Percentiles rank a stretch among this genome's conserved stretches.
These are phyloP conservation scores for Ginglymostoma cirratum DNA, from an alignment of 2,113 vertebrate genomes.

Conservation along the genomic window DNA sequence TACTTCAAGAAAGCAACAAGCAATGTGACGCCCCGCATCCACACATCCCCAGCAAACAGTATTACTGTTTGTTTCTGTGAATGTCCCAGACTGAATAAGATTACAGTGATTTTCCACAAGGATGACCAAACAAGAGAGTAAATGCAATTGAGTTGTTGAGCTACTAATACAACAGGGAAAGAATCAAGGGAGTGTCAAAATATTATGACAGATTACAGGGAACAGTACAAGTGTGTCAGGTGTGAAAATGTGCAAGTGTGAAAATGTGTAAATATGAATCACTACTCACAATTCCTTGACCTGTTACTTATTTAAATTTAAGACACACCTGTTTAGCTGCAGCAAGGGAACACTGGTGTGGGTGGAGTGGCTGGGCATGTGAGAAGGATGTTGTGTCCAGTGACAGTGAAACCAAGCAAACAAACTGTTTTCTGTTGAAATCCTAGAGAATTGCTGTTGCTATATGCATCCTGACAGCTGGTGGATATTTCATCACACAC, in stretches of 20 bases:
- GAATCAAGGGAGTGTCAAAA: neutral
- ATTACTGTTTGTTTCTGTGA: neutral
- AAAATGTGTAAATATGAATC: neutral
- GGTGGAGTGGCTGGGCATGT: no score
- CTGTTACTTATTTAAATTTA: neutral
- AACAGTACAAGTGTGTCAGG: neutral
- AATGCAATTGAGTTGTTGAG: neutral
- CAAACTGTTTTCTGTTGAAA: neutral
- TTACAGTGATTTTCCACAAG: neutral
- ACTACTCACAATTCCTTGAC: neutral
- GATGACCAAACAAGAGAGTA: neutral
- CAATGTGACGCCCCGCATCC: neutral
- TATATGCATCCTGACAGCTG: neutral
- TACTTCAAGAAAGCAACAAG: neutral
- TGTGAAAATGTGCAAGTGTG: neutral
- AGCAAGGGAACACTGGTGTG: neutral
- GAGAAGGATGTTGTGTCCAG: neutral
- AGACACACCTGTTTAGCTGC: neutral
- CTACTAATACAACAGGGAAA: conserved; percentile 1
- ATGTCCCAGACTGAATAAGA: neutral
- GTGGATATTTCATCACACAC: neutral
- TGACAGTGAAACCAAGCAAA: neutral
- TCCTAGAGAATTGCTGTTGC: neutral
- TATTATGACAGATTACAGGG: neutral
- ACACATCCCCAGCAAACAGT: neutral